These are phyloP conservation scores for Agrochola lota DNA, from an alignment of 2,888 invertebrate genomes.

Conservation along the genomic window DNA sequence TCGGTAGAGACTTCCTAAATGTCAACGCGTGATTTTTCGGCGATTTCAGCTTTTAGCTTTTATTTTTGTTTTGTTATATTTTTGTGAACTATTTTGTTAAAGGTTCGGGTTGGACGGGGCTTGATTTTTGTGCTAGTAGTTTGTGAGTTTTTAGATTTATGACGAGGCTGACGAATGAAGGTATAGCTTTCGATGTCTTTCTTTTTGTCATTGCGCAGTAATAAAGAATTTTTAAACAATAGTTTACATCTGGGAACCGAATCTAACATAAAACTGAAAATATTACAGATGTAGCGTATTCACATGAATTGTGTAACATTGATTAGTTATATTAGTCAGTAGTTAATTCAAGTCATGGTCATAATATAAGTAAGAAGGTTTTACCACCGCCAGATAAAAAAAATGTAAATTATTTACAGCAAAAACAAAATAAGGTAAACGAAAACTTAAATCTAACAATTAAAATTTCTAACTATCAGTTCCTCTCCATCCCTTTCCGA, in stretches of 20 bases:
- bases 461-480: constrained; percentile 2
- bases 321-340: not conserved
- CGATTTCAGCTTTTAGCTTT: constrained; percentile 49
- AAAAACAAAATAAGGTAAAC: not conserved
- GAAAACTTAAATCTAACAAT: not conserved
- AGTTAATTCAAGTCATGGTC: not conserved
- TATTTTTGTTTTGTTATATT: constrained; percentile 52
- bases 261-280: not conserved
- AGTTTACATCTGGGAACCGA: not conserved
- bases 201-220: not conserved
- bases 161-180: not conserved
- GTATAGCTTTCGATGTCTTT: not conserved
- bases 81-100: constrained; percentile 53
- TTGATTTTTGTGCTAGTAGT: constrained; percentile 21
- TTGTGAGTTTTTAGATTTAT: constrained; percentile 25
- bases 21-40: constrained; percentile 66
- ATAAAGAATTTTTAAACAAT: not conserved
- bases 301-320: not conserved
- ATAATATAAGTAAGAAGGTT: not conserved
- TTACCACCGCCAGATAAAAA: too few species aligned
- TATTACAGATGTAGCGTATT: not conserved
- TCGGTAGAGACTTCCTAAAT: constrained; percentile 69
- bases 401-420: not conserved
- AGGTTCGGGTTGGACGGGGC: constrained; percentile 39
- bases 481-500: constrained; percentile 72